These are phyloP conservation scores for Bufo bufo DNA, from an alignment of 2,113 vertebrate species.

Conservation along the genomic window DNA sequence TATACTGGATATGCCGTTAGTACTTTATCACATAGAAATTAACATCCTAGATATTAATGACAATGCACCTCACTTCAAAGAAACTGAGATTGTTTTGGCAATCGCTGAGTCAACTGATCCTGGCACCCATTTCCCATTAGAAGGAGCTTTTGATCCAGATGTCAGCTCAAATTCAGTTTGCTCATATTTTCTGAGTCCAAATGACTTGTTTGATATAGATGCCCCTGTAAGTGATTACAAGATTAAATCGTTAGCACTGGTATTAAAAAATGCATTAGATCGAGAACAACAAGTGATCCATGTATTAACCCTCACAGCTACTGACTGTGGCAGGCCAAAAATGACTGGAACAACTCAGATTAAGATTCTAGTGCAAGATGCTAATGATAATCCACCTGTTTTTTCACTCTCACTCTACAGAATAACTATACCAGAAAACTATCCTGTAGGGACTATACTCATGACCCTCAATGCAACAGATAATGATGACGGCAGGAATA, in stretches of 20 bases:
- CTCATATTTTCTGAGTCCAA: constrained; percentile 86
- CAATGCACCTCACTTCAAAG: constrained; percentile 86
- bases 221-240: constrained; percentile 84
- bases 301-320: constrained; percentile 85
- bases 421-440: constrained; percentile 85
- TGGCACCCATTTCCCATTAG: constrained; percentile 86
- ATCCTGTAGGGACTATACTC: constrained; percentile 81
- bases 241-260: constrained; percentile 87
- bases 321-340: constrained; percentile 88
- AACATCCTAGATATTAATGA: constrained; percentile 93
- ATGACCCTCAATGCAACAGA: constrained; percentile 91
- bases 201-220: constrained; percentile 85
- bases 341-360: constrained; percentile 84
- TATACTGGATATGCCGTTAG: constrained; percentile 86
- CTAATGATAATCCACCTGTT: constrained; percentile 90
- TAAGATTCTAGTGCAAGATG: constrained; percentile 87
- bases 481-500: constrained; percentile 87
- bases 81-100: constrained; percentile 86
- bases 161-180: constrained; percentile 88
- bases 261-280: constrained; percentile 89
- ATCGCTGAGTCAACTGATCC: constrained; percentile 89
- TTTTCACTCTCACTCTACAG: constrained; percentile 89
- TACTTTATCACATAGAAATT: constrained; percentile 88
- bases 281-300: constrained; percentile 84
- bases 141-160: constrained; percentile 90